A percentile compares a stretch with the other conserved stretches of the same genome.
Evolutionary conservation across 2,113 vertebrate genomes (phyloP).

Genomic region (Girardinichthys multiradiatus): DNA sequence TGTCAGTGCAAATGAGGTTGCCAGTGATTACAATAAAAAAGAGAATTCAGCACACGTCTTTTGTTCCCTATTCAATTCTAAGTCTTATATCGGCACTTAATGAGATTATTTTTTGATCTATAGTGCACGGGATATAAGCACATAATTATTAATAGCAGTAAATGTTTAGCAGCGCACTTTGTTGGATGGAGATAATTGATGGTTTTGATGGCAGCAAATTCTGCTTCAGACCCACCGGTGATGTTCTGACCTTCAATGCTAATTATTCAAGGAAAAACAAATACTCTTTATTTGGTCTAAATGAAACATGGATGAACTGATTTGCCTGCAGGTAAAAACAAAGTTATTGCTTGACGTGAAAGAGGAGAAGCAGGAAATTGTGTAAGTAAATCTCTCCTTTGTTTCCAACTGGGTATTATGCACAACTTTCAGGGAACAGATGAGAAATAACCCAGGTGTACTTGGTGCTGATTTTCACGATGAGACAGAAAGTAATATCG

Average conservation of each 20-base stretch:
- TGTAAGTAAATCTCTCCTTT: conserved; percentile 36
- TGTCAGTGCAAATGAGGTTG: conserved; percentile 40
- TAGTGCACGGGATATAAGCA: conserved; percentile 40
- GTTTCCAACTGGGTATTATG: not conserved
- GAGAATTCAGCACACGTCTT: conserved; percentile 46
- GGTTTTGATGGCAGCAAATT: conserved; percentile 50
- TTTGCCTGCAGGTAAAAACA: conserved; percentile 41
- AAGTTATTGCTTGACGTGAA: conserved; percentile 42
- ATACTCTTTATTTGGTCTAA: conserved; percentile 59
- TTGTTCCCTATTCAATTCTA: conserved; percentile 38
- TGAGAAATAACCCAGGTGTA: not conserved
- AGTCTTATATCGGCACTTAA: conserved; percentile 23
- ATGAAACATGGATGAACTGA: conserved; percentile 59
- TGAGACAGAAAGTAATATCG: not conserved
- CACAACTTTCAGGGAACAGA: not conserved
- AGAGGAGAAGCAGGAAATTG: conserved; percentile 28
- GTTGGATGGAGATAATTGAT: conserved; percentile 64
- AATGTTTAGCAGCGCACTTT: conserved; percentile 52
- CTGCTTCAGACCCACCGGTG: conserved; percentile 60
- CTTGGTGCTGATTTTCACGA: not conserved
- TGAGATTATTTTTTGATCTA: conserved; percentile 47
- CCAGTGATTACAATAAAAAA: conserved; percentile 35
- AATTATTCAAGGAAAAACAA: conserved; percentile 72
- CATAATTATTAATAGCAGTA: conserved; percentile 60
- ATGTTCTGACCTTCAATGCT: conserved; percentile 73